phyloP scores from a whole-genome alignment of 2,888 invertebrate genomes.

The Anaspis maculata region DNA sequence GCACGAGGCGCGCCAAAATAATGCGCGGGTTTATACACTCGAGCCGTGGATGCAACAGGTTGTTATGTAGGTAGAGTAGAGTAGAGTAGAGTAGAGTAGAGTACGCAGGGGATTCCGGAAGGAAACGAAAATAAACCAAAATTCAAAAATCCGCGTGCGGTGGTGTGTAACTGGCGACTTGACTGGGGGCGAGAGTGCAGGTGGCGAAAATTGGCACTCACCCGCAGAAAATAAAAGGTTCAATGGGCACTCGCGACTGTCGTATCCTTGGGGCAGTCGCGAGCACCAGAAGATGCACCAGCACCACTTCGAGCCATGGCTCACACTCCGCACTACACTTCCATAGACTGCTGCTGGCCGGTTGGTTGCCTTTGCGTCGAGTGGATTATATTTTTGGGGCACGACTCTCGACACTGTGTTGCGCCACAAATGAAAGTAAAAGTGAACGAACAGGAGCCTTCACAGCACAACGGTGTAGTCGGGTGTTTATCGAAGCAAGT shows the following conservation, averaged over 20 bases:
- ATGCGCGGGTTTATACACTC: conserved; percentile 23
- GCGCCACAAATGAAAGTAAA: conserved; percentile 47
- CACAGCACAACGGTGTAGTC: conserved; percentile 23
- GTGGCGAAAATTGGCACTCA: conserved; percentile 27
- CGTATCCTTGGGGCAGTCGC: conserved; percentile 33
- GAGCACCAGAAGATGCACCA: conserved; percentile 36
- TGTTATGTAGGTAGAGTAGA: conserved; percentile 6
- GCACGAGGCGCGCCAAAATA: conserved; percentile 33
- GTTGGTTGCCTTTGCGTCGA: conserved; percentile 33
- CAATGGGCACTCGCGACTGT: conserved; percentile 36
- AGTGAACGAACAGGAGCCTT: conserved; percentile 39
- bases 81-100: no score
- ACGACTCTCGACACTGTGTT: conserved; percentile 40
- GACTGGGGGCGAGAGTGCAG: no score
- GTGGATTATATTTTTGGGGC: conserved; percentile 42
- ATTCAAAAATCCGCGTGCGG: no score
- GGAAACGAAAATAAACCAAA: no score
- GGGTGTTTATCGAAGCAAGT: conserved; percentile 25
- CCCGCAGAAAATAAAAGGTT: conserved; percentile 33
- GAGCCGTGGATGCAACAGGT: conserved; percentile 25
- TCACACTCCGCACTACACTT: conserved; percentile 24
- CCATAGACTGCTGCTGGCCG: conserved; percentile 25
- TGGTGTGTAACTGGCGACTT: no score
- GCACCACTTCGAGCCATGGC: conserved; percentile 35
- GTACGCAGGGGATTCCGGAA: no score